Percentiles rank a stretch among this genome's conserved stretches.
Conservation (phyloP, 2,797 vertebrate species). For the Rhinoraja longicauda region DNA sequence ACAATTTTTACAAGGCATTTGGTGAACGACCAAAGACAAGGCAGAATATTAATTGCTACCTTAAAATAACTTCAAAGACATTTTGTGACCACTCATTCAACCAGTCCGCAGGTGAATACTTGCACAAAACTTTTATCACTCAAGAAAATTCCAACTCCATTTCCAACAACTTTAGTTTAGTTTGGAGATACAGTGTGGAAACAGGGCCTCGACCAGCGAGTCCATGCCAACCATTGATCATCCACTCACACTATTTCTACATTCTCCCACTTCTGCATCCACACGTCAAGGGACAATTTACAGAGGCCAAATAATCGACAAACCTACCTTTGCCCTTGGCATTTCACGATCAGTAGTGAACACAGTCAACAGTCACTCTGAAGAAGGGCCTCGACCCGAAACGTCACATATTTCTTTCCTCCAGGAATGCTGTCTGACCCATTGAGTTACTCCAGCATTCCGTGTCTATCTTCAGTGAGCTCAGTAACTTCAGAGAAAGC, state of each 20-base stretch:
- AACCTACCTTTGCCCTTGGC: background rate
- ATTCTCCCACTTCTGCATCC: no score
- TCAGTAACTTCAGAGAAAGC: background rate
- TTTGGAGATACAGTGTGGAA: no score
- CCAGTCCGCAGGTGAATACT: background rate
- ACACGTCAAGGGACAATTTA: no score
- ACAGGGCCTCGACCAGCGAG: no score
- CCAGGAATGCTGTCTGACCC: no score
- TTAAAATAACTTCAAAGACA: background rate
- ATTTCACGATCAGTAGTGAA: background rate
- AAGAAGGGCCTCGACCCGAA: no score
- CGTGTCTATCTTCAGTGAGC: background rate
- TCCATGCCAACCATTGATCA: no score
- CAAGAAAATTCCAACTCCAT: background rate
- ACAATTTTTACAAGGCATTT: constrained; percentile 13
- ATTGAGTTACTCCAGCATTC: no score
- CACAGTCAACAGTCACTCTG: no score
- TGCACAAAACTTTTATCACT: background rate
- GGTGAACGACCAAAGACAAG: background rate
- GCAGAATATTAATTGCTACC: background rate
- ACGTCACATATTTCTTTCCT: no score
- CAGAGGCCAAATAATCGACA: no score
- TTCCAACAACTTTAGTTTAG: background rate
- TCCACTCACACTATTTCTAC: no score
- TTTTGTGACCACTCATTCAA: background rate